phyloP scores from a whole-genome alignment of 2,797 vertebrate species.

The Cynodonichthys magdalenae region DNA sequence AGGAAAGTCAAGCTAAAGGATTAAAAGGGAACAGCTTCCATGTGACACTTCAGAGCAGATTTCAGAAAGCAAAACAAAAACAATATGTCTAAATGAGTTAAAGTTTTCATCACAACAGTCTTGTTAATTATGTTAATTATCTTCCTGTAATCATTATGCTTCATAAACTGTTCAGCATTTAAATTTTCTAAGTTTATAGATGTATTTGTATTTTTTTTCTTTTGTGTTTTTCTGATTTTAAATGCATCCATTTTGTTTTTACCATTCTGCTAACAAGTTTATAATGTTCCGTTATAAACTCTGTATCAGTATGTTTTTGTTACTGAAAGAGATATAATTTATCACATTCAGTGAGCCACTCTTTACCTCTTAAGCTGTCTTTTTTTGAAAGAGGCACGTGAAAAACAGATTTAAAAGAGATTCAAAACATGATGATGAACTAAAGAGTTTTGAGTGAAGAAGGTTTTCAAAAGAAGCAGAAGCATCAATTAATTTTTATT shows the following conservation, averaged over 20 bases:
- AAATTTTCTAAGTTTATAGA: no score
- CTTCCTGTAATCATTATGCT: no score
- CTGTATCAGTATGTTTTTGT: neutral
- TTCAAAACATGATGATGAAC: slow-evolving; percentile 6
- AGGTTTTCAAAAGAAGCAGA: slow-evolving; percentile 3
- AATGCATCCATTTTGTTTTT: no score
- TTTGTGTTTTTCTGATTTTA: no score
- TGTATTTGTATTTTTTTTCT: no score
- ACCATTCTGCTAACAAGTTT: no score
- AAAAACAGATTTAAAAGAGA: neutral
- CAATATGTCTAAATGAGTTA: neutral
- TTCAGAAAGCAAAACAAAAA: neutral
- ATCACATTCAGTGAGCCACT: neutral
- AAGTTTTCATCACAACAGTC: neutral
- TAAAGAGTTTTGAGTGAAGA: slow-evolving; percentile 11
- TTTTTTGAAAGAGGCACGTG: neutral
- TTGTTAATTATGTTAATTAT: neutral
- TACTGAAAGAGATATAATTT: neutral
- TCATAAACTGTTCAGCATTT: no score
- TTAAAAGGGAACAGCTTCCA: neutral
- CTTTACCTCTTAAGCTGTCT: neutral
- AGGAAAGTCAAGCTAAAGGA: neutral
- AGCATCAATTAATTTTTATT: slow-evolving; percentile 8
- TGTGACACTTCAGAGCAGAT: neutral
- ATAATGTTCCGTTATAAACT: no score